Percentiles rank a stretch among this genome's conserved stretches.
Conservation (phyloP, 2,797 vertebrate species). For the Gouania willdenowi region DNA sequence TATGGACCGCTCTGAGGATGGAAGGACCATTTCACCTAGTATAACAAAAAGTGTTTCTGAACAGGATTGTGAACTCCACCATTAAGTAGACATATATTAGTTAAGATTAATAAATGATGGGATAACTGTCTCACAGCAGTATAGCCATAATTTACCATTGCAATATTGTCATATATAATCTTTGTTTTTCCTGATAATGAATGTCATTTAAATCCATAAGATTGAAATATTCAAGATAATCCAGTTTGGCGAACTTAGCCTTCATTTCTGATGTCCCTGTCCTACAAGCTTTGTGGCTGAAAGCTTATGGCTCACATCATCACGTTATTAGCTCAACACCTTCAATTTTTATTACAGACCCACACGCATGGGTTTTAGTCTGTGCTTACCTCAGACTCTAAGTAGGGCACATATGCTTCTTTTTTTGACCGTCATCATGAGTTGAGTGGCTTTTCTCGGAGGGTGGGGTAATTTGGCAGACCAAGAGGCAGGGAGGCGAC, state of each 20-base stretch:
- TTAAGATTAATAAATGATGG: too few species aligned
- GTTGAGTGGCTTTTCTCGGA: slow-evolving; percentile 13
- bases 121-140: too few species aligned
- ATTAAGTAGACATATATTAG: too few species aligned
- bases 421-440: slow-evolving; percentile 27
- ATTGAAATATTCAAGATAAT: slow-evolving; percentile 6
- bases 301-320: slow-evolving; percentile 12
- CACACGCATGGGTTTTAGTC: slow-evolving; percentile 1
- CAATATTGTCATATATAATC: too few species aligned
- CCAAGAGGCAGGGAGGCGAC: slow-evolving; percentile 35
- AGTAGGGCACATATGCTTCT: slow-evolving; percentile 45
- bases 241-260: slow-evolving; percentile 8
- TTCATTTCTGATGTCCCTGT: neutral
- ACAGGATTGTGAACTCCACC: too few species aligned
- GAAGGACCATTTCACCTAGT: too few species aligned
- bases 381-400: slow-evolving; percentile 22
- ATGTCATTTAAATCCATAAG: too few species aligned
- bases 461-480: slow-evolving; percentile 3
- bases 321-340: slow-evolving; percentile 7
- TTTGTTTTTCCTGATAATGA: too few species aligned
- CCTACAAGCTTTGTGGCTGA: too few species aligned
- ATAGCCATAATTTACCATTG: too few species aligned
- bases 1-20: too few species aligned
- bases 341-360: slow-evolving; percentile 5
- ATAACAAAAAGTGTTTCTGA: too few species aligned